These are phyloP conservation scores for Tursiops truncatus DNA, from an alignment of 2,113 vertebrate species.

Conservation along the genomic window DNA sequence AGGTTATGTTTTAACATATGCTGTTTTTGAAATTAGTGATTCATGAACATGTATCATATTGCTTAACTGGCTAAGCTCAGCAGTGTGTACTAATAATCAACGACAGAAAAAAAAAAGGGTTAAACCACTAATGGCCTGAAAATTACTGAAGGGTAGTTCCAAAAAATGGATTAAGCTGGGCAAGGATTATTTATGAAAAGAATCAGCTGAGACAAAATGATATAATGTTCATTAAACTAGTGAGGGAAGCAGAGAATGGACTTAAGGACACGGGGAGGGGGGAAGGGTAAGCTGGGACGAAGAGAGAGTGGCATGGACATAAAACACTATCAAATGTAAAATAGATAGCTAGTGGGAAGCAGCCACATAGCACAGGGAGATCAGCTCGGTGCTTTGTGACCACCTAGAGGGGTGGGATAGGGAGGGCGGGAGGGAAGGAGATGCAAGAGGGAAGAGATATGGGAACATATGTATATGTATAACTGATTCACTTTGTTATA, in stretches of 20 bases:
- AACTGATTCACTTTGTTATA: too few relatives aligned
- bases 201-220: constrained; percentile 75
- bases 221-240: constrained; percentile 78
- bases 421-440: too few relatives aligned
- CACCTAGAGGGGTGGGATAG: too few relatives aligned
- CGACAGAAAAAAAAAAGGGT: constrained; percentile 68
- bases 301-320: too few relatives aligned
- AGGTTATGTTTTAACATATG: constrained; percentile 45
- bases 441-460: too few relatives aligned
- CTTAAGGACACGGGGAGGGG: too few relatives aligned
- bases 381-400: too few relatives aligned
- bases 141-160: constrained; percentile 74
- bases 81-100: constrained; percentile 59
- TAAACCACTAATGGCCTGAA: constrained; percentile 66
- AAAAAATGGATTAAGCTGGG: constrained; percentile 69
- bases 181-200: constrained; percentile 79
- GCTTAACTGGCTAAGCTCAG: constrained; percentile 33
- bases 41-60: constrained; percentile 24
- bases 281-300: too few relatives aligned
- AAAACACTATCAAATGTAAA: too few relatives aligned
- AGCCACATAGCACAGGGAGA: too few relatives aligned
- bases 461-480: too few relatives aligned
- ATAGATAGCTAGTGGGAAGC: too few relatives aligned
- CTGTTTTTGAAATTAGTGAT: constrained; percentile 41
- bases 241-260: constrained; percentile 54